Evolutionary conservation across 2,888 invertebrate species (phyloP).

Genomic region (Rhimphoctona megacephalus): DNA sequence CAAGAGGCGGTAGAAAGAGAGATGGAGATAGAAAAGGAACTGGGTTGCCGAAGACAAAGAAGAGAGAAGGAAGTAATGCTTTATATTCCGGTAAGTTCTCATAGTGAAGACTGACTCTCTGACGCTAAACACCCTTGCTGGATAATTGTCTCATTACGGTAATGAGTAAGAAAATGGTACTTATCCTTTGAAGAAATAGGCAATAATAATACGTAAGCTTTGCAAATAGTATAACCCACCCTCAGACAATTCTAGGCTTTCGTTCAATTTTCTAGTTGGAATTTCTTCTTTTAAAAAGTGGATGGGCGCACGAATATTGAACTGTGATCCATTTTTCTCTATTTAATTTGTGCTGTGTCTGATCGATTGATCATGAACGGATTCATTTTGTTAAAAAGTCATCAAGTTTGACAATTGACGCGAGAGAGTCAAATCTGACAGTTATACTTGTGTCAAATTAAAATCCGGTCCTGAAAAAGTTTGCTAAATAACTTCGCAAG

Average conservation of each 20-base stretch:
- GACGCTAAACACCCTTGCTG: slow-evolving; percentile 20
- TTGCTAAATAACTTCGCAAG: no score
- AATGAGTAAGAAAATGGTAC: slow-evolving; percentile 45
- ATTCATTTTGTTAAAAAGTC: not conserved
- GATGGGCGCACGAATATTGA: not conserved
- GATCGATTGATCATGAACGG: not conserved
- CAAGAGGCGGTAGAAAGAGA: not conserved
- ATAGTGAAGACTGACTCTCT: slow-evolving; percentile 5
- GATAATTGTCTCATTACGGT: slow-evolving; percentile 56
- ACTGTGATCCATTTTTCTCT: not conserved
- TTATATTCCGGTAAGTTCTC: slow-evolving; percentile 40
- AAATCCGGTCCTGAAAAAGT: not conserved
- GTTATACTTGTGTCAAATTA: not conserved
- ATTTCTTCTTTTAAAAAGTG: not conserved
- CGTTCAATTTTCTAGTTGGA: not conserved
- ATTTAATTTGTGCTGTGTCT: not conserved
- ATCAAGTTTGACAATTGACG: not conserved
- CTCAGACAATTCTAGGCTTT: not conserved
- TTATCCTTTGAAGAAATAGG: slow-evolving; percentile 23
- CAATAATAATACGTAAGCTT: slow-evolving; percentile 11
- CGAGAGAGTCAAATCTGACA: not conserved
- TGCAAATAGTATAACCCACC: not conserved
- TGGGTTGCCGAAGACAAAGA: not conserved
- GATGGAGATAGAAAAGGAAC: not conserved
- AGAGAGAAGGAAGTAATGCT: slow-evolving; percentile 25